Conservation (phyloP, 2,797 vertebrate species). For the Gadopsis marmoratus region DNA sequence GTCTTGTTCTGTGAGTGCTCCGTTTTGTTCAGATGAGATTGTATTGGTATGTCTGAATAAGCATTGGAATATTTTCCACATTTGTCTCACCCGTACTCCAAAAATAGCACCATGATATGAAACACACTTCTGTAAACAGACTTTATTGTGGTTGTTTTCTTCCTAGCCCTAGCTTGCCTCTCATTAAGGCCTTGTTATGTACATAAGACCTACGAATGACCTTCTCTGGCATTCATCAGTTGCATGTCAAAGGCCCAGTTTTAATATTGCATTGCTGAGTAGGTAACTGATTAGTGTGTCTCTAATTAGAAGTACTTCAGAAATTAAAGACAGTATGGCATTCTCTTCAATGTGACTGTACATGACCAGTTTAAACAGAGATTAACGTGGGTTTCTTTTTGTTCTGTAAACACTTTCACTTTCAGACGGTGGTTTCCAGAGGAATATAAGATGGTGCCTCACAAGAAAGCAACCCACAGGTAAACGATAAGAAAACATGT, state of each 20-base stretch:
- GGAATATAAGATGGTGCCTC: slow-evolving; percentile 90
- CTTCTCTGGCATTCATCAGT: slow-evolving; percentile 1
- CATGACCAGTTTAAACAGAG: neutral
- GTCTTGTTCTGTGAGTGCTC: neutral
- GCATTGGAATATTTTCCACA: slow-evolving; percentile 24
- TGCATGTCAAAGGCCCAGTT: neutral
- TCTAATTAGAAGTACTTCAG: neutral
- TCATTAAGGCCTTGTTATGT: slow-evolving; percentile 20
- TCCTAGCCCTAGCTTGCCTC: neutral
- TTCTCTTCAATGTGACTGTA: neutral
- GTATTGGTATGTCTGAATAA: neutral
- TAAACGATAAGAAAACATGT: slow-evolving; percentile 57
- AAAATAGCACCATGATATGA: neutral
- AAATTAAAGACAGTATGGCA: neutral
- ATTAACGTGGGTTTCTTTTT: slow-evolving; percentile 10
- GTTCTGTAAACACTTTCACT: neutral
- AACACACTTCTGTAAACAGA: neutral
- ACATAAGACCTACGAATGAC: slow-evolving; percentile 4
- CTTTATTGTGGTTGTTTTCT: slow-evolving; percentile 7
- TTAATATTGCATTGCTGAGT: slow-evolving; percentile 11
- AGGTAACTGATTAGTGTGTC: neutral
- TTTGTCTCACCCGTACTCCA: slow-evolving; percentile 5
- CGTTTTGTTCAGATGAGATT: neutral
- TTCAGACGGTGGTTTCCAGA: slow-evolving; percentile 95
- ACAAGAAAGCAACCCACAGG: slow-evolving; percentile 95